Evolutionary conservation across 2,888 invertebrate species (phyloP).

Genomic region (Harmothoe impar): DNA sequence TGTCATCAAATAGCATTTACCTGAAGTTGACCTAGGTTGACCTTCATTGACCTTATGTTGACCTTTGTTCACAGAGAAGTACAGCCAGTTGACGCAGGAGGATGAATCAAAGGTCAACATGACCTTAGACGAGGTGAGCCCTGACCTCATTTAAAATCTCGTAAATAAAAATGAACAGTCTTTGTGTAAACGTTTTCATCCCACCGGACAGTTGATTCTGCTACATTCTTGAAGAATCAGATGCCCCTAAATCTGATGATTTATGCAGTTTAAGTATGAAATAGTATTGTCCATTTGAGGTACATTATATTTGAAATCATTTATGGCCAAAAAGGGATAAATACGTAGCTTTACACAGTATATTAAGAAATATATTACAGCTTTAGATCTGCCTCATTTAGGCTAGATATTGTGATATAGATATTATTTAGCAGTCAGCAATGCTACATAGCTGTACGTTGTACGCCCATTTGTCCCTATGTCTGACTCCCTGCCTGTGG

Average conservation of each 20-base stretch:
- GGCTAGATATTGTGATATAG: neutral
- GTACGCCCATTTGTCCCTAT: no score
- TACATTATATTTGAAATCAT: no score
- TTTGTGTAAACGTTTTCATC: no score
- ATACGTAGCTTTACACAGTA: neutral
- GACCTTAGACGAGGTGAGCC: constrained; percentile 45
- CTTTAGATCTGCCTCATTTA: neutral
- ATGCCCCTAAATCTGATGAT: neutral
- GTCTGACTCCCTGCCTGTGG: neutral
- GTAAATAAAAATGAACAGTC: neutral
- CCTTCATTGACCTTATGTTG: neutral
- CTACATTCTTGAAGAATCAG: no score
- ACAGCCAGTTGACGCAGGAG: constrained; percentile 7
- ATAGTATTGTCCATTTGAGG: no score
- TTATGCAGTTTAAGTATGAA: no score
- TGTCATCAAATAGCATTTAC: no score
- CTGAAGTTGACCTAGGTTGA: no score
- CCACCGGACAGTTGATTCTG: neutral
- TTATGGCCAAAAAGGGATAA: neutral
- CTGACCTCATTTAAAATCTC: neutral
- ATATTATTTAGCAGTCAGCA: neutral
- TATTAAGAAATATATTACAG: neutral
- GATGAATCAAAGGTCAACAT: constrained; percentile 26
- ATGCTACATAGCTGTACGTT: no score
- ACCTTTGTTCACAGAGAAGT: constrained; percentile 45